Percentiles rank a stretch among this genome's conserved stretches.
Conservation (phyloP, 2,888 invertebrate species). For the Lithophane ornitopus region DNA sequence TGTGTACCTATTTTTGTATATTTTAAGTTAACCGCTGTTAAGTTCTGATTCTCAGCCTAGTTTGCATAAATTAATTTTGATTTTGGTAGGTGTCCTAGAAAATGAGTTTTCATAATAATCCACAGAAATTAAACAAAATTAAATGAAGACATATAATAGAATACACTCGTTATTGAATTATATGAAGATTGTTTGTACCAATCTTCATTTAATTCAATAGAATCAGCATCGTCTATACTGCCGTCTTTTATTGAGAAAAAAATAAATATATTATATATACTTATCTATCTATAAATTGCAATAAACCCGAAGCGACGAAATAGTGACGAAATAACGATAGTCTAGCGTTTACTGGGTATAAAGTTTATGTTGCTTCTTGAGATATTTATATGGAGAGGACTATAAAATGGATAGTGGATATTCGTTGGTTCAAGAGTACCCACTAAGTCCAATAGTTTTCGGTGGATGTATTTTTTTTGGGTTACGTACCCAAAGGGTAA, state of each 20-base stretch:
- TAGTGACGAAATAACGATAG: slow-evolving; percentile 59
- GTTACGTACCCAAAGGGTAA: no score
- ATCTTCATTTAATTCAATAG: slow-evolving; percentile 25
- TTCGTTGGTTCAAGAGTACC: slow-evolving; percentile 31
- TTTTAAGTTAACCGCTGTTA: background rate
- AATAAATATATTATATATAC: background rate
- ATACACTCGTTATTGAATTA: background rate
- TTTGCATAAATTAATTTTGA: background rate
- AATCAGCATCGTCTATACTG: slow-evolving; percentile 1
- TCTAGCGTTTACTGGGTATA: slow-evolving; percentile 70
- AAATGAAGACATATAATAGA: background rate
- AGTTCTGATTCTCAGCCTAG: background rate
- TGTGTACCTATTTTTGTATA: background rate
- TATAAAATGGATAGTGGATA: slow-evolving; percentile 60
- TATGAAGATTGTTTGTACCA: background rate
- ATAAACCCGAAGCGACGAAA: slow-evolving; percentile 54
- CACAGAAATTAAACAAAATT: background rate
- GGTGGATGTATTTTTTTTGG: slow-evolving; percentile 6
- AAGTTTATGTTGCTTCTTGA: slow-evolving; percentile 69
- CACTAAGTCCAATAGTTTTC: slow-evolving; percentile 44
- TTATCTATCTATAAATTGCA: slow-evolving; percentile 40
- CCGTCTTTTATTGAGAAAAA: slow-evolving; percentile 36
- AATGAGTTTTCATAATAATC: background rate
- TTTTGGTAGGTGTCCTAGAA: background rate
- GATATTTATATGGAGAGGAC: slow-evolving; percentile 61